Percentiles rank a stretch among this genome's conserved stretches.
Evolutionary conservation across 1,140 invertebrate genomes (phyloP).

Genomic region (Aphidius ervi): DNA sequence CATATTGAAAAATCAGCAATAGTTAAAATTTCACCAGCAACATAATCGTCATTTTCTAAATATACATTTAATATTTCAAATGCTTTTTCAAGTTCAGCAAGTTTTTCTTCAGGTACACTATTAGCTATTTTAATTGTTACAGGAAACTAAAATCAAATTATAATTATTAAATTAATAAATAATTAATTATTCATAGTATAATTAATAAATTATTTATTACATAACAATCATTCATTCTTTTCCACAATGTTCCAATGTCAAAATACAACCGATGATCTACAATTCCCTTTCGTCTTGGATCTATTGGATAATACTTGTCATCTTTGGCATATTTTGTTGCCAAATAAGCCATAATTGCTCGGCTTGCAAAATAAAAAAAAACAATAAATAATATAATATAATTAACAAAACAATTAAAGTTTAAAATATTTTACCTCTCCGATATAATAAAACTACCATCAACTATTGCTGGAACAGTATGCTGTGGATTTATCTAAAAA

Average conservation of each 20-base stretch:
- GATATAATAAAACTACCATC: conserved; percentile 62
- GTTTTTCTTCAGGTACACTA: conserved; percentile 21
- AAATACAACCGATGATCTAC: conserved; percentile 64
- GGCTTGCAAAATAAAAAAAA: conserved; percentile 34
- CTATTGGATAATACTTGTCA: conserved; percentile 60
- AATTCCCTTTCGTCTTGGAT: conserved; percentile 55
- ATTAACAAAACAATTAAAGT: neutral
- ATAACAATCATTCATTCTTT: conserved; percentile 6
- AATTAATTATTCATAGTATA: neutral
- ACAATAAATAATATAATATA: neutral
- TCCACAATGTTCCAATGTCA: conserved; percentile 60
- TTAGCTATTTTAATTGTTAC: conserved; percentile 46
- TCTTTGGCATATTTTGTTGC: conserved; percentile 61
- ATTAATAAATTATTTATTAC: conserved; percentile 43
- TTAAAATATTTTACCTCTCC: conserved; percentile 50
- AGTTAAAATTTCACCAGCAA: conserved; percentile 59
- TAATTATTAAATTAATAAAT: conserved; percentile 2
- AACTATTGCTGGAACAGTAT: conserved; percentile 66
- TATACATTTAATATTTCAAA: conserved; percentile 57
- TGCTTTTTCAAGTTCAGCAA: conserved; percentile 49
- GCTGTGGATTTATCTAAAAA: conserved; percentile 61
- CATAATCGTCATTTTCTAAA: conserved; percentile 53
- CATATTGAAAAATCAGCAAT: conserved; percentile 62
- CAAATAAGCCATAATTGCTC: conserved; percentile 61
- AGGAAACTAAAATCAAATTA: conserved; percentile 29